These are phyloP conservation scores for Drosophila pallidifrons DNA, from an alignment of 1,140 invertebrate species.

Conservation along the genomic window DNA sequence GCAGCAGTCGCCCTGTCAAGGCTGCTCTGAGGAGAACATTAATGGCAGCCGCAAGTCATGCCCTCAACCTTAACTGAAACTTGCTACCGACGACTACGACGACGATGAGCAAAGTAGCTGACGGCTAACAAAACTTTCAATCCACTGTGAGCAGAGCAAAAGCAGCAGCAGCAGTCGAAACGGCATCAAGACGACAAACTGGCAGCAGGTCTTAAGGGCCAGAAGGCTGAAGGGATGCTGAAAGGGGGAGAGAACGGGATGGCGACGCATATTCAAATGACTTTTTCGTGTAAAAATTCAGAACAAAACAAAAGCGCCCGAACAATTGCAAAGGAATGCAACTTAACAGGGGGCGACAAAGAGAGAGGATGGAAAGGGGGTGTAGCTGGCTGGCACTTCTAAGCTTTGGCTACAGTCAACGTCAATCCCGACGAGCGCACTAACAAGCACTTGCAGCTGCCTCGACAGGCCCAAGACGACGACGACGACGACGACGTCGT, in stretches of 20 bases:
- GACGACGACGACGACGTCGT: slow-evolving; percentile 2
- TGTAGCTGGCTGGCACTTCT: slow-evolving; percentile 62
- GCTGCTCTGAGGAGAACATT: slow-evolving; percentile 62
- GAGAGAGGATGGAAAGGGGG: not conserved
- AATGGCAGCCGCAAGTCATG: slow-evolving; percentile 72
- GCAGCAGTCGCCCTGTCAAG: slow-evolving; percentile 57
- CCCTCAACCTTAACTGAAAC: slow-evolving; percentile 63
- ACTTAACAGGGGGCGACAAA: slow-evolving; percentile 49
- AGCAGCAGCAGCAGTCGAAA: slow-evolving; percentile 23
- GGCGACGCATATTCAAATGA: slow-evolving; percentile 76
- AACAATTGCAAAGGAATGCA: slow-evolving; percentile 79
- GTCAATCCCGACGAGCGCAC: slow-evolving; percentile 73
- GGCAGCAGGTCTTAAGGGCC: slow-evolving; percentile 3
- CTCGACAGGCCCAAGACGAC: slow-evolving; percentile 42
- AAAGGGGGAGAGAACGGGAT: no score
- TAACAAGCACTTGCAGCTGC: slow-evolving; percentile 73
- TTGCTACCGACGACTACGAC: slow-evolving; percentile 22
- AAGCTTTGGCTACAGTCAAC: slow-evolving; percentile 72
- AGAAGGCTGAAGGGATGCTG: no score
- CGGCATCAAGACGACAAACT: slow-evolving; percentile 9
- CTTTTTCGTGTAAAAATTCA: slow-evolving; percentile 82
- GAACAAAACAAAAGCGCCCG: slow-evolving; percentile 75
- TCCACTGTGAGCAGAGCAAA: slow-evolving; percentile 27
- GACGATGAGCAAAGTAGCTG: slow-evolving; percentile 63
- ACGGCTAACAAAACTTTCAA: slow-evolving; percentile 80